Evolutionary conservation across 92 coral and sea anemone species (phyloP).

Genomic region (Pocillopora meandrina): DNA sequence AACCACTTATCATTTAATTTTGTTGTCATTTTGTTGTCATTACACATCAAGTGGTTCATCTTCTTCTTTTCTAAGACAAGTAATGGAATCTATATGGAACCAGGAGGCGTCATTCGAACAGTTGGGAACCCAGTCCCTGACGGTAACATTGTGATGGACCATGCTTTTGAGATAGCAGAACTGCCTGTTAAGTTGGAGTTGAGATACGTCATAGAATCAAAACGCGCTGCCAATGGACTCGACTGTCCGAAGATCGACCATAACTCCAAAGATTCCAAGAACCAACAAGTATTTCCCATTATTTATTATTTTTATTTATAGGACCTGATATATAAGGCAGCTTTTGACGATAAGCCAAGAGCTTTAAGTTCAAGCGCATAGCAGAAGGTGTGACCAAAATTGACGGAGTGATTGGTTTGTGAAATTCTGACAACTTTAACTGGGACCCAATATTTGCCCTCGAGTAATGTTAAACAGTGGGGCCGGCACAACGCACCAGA

Average conservation of each 20-base stretch:
- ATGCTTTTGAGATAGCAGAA: slow-evolving; percentile 90
- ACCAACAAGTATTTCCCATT: slow-evolving; percentile 30
- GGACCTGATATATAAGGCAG: neutral
- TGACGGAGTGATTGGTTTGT: too few relatives aligned
- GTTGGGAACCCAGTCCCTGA: slow-evolving; percentile 56
- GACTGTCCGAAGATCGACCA: slow-evolving; percentile 89
- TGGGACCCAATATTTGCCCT: too few relatives aligned
- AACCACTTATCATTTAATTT: too few relatives aligned
- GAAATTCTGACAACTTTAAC: too few relatives aligned
- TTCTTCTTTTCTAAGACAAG: slow-evolving; percentile 49
- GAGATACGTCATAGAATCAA: slow-evolving; percentile 95
- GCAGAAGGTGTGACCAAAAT: too few relatives aligned
- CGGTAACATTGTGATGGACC: slow-evolving; percentile 68
- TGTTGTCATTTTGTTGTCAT: neutral
- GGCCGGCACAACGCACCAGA: too few relatives aligned
- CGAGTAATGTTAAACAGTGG: too few relatives aligned
- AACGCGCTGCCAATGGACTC: slow-evolving; percentile 94
- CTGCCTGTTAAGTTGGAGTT: slow-evolving; percentile 95
- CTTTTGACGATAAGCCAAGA: neutral
- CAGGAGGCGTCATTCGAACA: slow-evolving; percentile 61
- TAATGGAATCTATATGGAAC: slow-evolving; percentile 72
- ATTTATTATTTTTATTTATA: neutral
- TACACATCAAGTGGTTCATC: neutral
- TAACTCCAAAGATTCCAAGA: slow-evolving; percentile 40
- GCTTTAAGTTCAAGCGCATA: too few relatives aligned